A percentile compares a stretch with the other conserved stretches of the same genome.
Evolutionary conservation across 1,140 invertebrate species (phyloP).

Genomic region (Drosophila pallidifrons): DNA sequence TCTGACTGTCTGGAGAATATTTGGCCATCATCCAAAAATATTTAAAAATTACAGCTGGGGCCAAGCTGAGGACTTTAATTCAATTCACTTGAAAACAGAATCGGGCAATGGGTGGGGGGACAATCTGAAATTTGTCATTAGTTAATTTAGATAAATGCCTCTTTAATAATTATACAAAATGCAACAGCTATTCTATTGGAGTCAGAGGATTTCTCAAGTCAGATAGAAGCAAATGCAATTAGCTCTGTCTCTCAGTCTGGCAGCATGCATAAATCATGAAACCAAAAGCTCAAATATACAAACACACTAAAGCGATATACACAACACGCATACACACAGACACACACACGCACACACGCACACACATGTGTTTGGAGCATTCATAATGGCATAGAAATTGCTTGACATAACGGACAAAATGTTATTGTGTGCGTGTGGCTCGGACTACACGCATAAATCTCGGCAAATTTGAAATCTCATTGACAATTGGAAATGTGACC

Average conservation of each 20-base stretch:
- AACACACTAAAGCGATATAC: slow-evolving; percentile 52
- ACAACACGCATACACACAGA: slow-evolving; percentile 36
- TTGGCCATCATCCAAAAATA: too few species aligned
- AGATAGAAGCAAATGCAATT: slow-evolving; percentile 68
- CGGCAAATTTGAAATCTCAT: slow-evolving; percentile 78
- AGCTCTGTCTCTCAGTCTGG: slow-evolving; percentile 36
- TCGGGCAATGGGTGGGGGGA: not conserved
- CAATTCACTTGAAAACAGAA: too few species aligned
- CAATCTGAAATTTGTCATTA: slow-evolving; percentile 3
- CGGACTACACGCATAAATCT: slow-evolving; percentile 73
- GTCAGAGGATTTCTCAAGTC: slow-evolving; percentile 38
- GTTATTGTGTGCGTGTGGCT: slow-evolving; percentile 57
- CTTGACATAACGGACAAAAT: slow-evolving; percentile 67
- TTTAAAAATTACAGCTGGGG: too few species aligned
- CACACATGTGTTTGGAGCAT: slow-evolving; percentile 49
- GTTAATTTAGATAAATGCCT: not conserved
- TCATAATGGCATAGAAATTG: slow-evolving; percentile 72
- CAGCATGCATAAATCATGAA: slow-evolving; percentile 69
- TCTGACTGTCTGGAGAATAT: too few species aligned
- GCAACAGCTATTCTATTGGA: slow-evolving; percentile 23
- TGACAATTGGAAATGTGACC: slow-evolving; percentile 82
- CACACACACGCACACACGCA: slow-evolving; percentile 23
- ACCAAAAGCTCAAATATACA: slow-evolving; percentile 72
- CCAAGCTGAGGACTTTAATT: too few species aligned
- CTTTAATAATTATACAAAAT: slow-evolving; percentile 11